Conservation (phyloP, 2,113 vertebrate genomes). For the Neolamprologus ventralis region DNA sequence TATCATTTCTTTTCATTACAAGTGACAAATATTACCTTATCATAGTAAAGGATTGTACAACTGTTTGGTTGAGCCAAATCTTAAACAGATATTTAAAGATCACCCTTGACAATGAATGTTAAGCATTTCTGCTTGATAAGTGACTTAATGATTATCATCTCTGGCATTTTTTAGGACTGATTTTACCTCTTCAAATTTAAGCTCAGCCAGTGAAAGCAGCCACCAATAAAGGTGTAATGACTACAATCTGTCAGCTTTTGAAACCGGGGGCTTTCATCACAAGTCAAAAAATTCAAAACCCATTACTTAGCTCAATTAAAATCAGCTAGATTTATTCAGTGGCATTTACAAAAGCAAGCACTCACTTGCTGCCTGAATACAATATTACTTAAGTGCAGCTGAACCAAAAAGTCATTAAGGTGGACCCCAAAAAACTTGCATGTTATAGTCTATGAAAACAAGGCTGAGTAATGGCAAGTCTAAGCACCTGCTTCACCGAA, state of each 20-base stretch:
- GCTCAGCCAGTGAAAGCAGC: not conserved
- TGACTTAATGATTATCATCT: not conserved
- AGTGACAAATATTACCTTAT: not conserved
- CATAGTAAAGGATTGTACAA: not conserved
- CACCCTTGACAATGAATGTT: not conserved
- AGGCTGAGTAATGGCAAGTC: slow-evolving; percentile 31
- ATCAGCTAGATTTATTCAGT: slow-evolving; percentile 68
- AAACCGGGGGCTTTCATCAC: not conserved
- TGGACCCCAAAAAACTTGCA: slow-evolving; percentile 48
- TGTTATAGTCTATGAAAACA: slow-evolving; percentile 19
- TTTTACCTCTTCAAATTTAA: not conserved
- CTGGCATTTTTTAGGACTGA: not conserved
- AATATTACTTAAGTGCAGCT: slow-evolving; percentile 44
- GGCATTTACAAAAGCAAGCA: slow-evolving; percentile 70
- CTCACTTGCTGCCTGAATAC: slow-evolving; percentile 49
- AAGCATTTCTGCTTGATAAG: not conserved
- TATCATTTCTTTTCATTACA: not conserved
- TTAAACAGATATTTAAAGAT: not conserved
- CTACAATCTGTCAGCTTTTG: not conserved
- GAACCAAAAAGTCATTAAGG: slow-evolving; percentile 1
- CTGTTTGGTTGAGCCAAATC: not conserved
- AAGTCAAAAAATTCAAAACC: slow-evolving; percentile 7
- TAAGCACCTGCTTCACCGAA: slow-evolving; percentile 13
- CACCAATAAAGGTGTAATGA: not conserved
- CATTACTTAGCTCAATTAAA: slow-evolving; percentile 39